phyloP scores from a whole-genome alignment of 2,797 vertebrate genomes.

The Pangasius macronema region DNA sequence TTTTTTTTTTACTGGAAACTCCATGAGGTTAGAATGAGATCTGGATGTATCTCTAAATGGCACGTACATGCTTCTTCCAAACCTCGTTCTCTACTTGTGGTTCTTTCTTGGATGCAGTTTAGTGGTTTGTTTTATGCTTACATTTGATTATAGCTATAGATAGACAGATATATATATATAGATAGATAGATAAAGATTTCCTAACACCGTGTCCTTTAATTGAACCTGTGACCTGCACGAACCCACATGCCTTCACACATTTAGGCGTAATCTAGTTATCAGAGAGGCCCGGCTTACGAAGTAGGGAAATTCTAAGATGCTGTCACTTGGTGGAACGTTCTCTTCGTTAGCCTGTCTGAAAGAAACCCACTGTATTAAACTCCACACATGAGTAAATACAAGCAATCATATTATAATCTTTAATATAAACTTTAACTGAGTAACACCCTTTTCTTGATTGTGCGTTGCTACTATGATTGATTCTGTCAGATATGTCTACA shows the following conservation, averaged over 20 bases:
- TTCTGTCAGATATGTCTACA: background rate
- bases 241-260: slow-evolving; percentile 30
- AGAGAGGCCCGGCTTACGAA: background rate
- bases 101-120: slow-evolving; percentile 19
- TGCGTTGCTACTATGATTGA: background rate
- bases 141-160: slow-evolving; percentile 32
- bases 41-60: background rate
- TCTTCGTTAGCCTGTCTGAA: background rate
- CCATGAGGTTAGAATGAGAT: background rate
- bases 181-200: slow-evolving; percentile 4
- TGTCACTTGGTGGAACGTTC: background rate
- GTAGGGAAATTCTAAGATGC: slow-evolving; percentile 32
- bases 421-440: background rate
- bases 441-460: background rate
- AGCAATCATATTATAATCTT: too few species aligned
- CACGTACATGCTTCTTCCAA: slow-evolving; percentile 33
- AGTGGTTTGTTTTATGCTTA: slow-evolving; percentile 29
- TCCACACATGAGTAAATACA: background rate
- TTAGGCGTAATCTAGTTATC: slow-evolving; percentile 29
- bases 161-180: background rate
- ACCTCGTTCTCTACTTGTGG: background rate
- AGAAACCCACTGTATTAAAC: slow-evolving; percentile 19
- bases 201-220: slow-evolving; percentile 38
- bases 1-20: background rate
- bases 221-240: slow-evolving; percentile 38